Conservation (phyloP, 2,113 vertebrate species). For the Amphiprion percula region DNA sequence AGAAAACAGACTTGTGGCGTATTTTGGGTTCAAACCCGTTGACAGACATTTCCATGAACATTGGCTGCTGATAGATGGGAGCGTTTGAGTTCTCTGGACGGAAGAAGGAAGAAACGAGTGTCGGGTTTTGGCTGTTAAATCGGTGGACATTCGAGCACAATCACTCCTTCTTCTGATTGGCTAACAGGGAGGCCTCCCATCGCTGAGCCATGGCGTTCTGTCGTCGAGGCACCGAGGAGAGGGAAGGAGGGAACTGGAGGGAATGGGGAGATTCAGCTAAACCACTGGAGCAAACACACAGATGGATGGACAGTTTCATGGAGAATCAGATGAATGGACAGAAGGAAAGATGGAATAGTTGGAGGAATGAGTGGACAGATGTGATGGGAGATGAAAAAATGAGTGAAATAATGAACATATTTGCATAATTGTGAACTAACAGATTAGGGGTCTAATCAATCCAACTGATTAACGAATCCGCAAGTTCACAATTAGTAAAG, state of each 20-base stretch:
- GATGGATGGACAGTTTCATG: not conserved
- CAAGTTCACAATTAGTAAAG: slow-evolving; percentile 49
- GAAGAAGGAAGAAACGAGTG: not conserved
- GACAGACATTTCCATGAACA: slow-evolving; percentile 8
- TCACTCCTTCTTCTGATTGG: slow-evolving; percentile 78
- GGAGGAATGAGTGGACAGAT: not conserved
- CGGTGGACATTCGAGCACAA: not conserved
- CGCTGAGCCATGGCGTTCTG: slow-evolving; percentile 77
- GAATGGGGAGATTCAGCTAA: slow-evolving; percentile 71
- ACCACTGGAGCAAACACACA: slow-evolving; percentile 59
- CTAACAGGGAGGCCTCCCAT: slow-evolving; percentile 76
- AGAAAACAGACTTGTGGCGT: not conserved
- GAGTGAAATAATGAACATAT: slow-evolving; percentile 13
- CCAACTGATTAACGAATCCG: slow-evolving; percentile 50
- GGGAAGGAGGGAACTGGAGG: slow-evolving; percentile 68
- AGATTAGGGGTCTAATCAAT: slow-evolving; percentile 50
- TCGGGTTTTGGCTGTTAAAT: slow-evolving; percentile 23
- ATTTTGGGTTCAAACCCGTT: not conserved
- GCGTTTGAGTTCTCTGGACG: not conserved
- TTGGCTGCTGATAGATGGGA: slow-evolving; percentile 4
- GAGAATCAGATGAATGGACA: slow-evolving; percentile 10
- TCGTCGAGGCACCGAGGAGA: slow-evolving; percentile 62
- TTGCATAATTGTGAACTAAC: slow-evolving; percentile 44
- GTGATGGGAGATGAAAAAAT: slow-evolving; percentile 25
- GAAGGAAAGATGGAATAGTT: not conserved